These are phyloP conservation scores for Drosophila lini DNA, from an alignment of 1,140 invertebrate genomes.

Conservation along the genomic window DNA sequence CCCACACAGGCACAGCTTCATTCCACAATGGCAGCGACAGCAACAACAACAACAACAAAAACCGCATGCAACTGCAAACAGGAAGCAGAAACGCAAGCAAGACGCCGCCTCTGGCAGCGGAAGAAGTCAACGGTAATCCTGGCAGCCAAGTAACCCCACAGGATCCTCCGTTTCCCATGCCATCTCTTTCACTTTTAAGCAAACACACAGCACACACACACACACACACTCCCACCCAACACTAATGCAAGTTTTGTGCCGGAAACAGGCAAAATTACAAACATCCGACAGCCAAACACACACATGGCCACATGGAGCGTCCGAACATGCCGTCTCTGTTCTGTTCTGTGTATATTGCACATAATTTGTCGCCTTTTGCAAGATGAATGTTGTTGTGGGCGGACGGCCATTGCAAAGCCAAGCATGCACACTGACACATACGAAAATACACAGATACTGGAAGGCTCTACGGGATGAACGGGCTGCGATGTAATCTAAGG, in stretches of 20 bases:
- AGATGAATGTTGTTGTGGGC: conserved; percentile 79
- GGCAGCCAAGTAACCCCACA: conserved; percentile 32
- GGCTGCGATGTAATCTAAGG: neutral
- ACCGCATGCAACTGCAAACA: conserved; percentile 72
- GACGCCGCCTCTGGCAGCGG: conserved; percentile 80
- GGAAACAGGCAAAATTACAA: conserved; percentile 84
- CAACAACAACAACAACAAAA: conserved; percentile 52
- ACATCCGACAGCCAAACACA: conserved; percentile 80
- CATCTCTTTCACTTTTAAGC: conserved; percentile 33
- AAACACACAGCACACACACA: conserved; percentile 35
- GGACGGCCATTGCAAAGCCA: conserved; percentile 62
- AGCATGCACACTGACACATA: conserved; percentile 33
- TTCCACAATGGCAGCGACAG: conserved; percentile 28
- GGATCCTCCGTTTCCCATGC: conserved; percentile 20
- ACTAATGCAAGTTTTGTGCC: conserved; percentile 83
- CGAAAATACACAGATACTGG: conserved; percentile 7
- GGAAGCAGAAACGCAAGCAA: conserved; percentile 79
- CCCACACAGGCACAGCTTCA: conserved; percentile 20
- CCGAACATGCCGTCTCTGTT: conserved; percentile 64
- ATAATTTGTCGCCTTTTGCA: conserved; percentile 82
- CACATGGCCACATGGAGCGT: neutral
- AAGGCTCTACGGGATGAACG: neutral
- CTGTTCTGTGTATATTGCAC: conserved; percentile 72
- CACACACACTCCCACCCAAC: conserved; percentile 22
- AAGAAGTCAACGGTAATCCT: conserved; percentile 76